Percentiles rank a stretch among this genome's conserved stretches.
Evolutionary conservation across 2,888 invertebrate species (phyloP).

Genomic region (Ganaspis brasiliensis): DNA sequence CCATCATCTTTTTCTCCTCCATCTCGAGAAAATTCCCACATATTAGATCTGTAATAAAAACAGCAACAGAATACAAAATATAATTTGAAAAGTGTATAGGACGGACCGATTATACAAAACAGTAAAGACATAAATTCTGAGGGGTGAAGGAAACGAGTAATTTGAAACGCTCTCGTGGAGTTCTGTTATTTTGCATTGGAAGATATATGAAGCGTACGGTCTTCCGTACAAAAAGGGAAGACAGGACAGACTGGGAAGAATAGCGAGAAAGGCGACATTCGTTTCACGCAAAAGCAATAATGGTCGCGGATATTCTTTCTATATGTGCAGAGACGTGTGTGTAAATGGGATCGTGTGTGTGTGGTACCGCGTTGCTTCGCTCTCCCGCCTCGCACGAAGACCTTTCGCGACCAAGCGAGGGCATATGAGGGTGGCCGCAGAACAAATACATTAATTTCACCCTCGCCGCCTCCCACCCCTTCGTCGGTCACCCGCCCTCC

Average conservation of each 20-base stretch:
- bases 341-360: constrained; percentile 43
- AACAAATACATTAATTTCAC: constrained; percentile 80
- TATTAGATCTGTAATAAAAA: constrained; percentile 11
- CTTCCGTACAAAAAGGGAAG: constrained; percentile 50
- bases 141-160: constrained; percentile 43
- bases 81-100: constrained; percentile 35
- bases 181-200: constrained; percentile 42
- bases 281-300: constrained; percentile 72
- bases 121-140: constrained; percentile 42
- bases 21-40: constrained; percentile 3
- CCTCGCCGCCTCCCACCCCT: constrained; percentile 62
- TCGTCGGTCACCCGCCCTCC: constrained; percentile 55
- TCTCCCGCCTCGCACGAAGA: constrained; percentile 66
- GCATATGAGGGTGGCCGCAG: constrained; percentile 77
- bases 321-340: constrained; percentile 18
- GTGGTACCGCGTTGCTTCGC: constrained; percentile 66
- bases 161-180: constrained; percentile 43
- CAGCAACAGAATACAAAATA: constrained; percentile 22
- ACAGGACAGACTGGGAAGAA: constrained; percentile 55
- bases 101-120: constrained; percentile 34
- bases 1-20: too few relatives aligned
- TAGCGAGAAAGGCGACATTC: constrained; percentile 54
- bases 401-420: constrained; percentile 67
- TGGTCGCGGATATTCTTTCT: constrained; percentile 66
- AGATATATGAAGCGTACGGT: constrained; percentile 43